These are phyloP conservation scores for Sebastes taczanowskii DNA, from an alignment of 2,797 vertebrate genomes.

Conservation along the genomic window DNA sequence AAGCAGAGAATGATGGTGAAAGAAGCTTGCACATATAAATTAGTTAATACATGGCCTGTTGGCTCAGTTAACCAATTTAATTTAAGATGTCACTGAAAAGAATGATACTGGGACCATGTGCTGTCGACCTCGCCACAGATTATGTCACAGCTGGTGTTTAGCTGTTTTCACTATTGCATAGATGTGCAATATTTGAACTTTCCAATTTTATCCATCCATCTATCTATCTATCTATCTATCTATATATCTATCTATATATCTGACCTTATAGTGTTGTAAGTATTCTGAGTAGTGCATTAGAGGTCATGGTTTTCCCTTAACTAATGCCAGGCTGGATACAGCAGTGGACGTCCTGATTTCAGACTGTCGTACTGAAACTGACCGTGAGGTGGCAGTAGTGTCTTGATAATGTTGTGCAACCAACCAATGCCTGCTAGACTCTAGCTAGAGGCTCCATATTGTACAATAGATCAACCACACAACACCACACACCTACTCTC, in stretches of 20 bases:
- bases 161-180: background rate
- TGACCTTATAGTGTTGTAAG: background rate
- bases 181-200: background rate
- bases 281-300: background rate
- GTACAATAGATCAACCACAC: background rate
- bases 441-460: background rate
- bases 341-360: background rate
- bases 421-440: background rate
- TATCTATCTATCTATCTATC: no score
- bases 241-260: no score
- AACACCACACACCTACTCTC: background rate
- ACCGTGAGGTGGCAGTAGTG: conserved; percentile 60
- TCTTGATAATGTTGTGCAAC: conserved; percentile 25
- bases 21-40: background rate
- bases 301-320: background rate
- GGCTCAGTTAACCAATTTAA: background rate
- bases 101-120: background rate
- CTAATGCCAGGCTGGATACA: background rate
- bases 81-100: background rate
- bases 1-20: background rate
- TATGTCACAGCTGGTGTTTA: background rate
- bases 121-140: background rate
- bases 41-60: background rate
- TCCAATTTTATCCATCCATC: no score
- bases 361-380: conserved; percentile 9